Percentiles rank a stretch among this genome's conserved stretches.
Conservation (phyloP, 2,113 vertebrate genomes). For the Melanostigma gelatinosum region DNA sequence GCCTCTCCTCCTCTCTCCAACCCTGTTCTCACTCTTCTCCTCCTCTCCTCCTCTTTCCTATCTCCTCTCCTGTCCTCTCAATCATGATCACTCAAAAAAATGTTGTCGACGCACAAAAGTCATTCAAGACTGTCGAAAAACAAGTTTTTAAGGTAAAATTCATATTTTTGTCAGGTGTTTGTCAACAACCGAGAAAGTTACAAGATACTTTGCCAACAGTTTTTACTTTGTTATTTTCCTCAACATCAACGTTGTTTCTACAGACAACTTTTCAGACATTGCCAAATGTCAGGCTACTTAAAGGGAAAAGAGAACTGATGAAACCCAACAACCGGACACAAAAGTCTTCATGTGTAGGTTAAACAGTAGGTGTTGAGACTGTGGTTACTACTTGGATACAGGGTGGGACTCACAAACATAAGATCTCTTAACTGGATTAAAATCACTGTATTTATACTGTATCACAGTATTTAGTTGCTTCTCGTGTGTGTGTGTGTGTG, state of each 20-base stretch:
- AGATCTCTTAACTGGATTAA: not conserved
- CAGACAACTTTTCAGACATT: not conserved
- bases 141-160: not conserved
- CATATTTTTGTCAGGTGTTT: not conserved
- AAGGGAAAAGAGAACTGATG: not conserved
- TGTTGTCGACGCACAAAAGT: not conserved
- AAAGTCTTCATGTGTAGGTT: not conserved
- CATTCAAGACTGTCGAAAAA: not conserved
- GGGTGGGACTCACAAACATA: not conserved
- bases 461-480: not conserved
- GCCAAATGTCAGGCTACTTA: not conserved
- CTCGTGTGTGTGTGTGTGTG: not conserved
- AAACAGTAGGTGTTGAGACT: not conserved
- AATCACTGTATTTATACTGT: not conserved
- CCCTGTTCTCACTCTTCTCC: not conserved
- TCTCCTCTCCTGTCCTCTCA: not conserved
- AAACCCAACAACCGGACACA: not conserved
- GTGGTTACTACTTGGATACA: not conserved
- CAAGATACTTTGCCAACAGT: not conserved
- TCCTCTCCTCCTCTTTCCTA: not conserved
- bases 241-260: not conserved
- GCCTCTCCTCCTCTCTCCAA: not conserved
- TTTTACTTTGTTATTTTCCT: constrained; percentile 6
- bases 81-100: not conserved
- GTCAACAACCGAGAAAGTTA: not conserved